A percentile compares a stretch with the other conserved stretches of the same genome.
These are phyloP conservation scores for Lynx canadensis DNA, from an alignment of 2,113 vertebrate genomes.

Conservation along the genomic window DNA sequence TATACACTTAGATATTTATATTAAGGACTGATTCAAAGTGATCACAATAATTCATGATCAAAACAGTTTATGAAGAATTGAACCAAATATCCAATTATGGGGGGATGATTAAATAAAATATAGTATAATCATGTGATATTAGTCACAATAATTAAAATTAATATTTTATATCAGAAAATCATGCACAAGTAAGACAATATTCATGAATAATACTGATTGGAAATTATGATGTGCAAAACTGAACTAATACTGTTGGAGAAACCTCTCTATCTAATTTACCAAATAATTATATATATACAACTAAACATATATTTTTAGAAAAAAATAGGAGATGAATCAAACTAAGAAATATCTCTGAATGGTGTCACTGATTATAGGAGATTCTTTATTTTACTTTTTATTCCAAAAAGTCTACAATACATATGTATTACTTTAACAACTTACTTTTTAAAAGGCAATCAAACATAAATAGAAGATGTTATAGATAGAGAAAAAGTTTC, in stretches of 20 bases:
- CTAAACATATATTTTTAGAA: neutral
- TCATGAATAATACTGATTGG: neutral
- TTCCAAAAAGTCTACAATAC: constrained; percentile 12
- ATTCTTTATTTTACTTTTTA: neutral
- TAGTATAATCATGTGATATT: neutral
- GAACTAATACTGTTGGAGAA: neutral
- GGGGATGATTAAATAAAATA: neutral
- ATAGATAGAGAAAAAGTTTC: neutral
- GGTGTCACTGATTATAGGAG: neutral
- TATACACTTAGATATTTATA: neutral
- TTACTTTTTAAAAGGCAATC: neutral
- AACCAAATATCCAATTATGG: neutral
- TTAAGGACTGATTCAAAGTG: neutral
- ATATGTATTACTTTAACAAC: neutral
- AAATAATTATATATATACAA: neutral
- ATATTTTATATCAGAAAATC: neutral
- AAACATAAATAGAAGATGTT: neutral
- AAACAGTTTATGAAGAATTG: constrained; percentile 1
- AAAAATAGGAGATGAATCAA: neutral
- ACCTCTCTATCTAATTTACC: neutral
- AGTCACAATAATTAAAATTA: neutral
- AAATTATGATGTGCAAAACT: neutral
- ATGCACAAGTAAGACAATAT: neutral
- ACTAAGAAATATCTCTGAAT: neutral
- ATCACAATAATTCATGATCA: neutral